These are phyloP conservation scores for Rhingia campestris DNA, from an alignment of 2,888 invertebrate genomes.

Conservation along the genomic window DNA sequence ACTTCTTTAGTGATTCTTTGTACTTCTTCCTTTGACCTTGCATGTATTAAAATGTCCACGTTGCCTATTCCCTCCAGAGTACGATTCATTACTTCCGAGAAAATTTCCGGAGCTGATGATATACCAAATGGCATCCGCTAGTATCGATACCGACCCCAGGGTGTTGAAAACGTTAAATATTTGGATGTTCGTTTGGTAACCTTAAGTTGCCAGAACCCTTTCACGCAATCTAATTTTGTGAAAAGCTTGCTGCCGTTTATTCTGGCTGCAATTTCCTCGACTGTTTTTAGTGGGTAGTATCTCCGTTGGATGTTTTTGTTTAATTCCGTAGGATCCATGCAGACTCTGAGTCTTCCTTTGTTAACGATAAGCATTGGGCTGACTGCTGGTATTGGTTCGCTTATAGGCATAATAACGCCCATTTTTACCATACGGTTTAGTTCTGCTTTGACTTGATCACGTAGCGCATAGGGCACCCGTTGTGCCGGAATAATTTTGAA, in stretches of 20 bases:
- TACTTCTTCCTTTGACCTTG: constrained; percentile 22
- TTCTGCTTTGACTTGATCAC: constrained; percentile 58
- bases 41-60: constrained; percentile 74
- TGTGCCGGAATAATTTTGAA: constrained; percentile 48
- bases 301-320: constrained; percentile 53
- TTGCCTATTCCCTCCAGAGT: constrained; percentile 61
- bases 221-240: constrained; percentile 68
- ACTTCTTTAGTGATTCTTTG: constrained; percentile 9
- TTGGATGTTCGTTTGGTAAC: constrained; percentile 4
- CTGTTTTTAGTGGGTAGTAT: constrained; percentile 39
- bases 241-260: constrained; percentile 48
- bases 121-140: constrained; percentile 57
- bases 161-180: constrained; percentile 57
- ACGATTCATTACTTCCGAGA: constrained; percentile 62
- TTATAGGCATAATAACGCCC: constrained; percentile 49
- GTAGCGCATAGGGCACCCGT: constrained; percentile 54
- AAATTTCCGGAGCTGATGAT: constrained; percentile 47
- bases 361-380: constrained; percentile 55
- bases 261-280: constrained; percentile 48
- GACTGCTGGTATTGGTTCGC: constrained; percentile 66
- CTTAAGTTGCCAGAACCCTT: constrained; percentile 68
- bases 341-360: constrained; percentile 38
- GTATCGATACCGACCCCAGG: constrained; percentile 69
- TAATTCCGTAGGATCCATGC: constrained; percentile 50
- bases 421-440: constrained; percentile 55